A percentile compares a stretch with the other conserved stretches of the same genome.
Conservation (phyloP, 53 echinoderm and acorn worm genomes). For the Mesocentrotus franciscanus region DNA sequence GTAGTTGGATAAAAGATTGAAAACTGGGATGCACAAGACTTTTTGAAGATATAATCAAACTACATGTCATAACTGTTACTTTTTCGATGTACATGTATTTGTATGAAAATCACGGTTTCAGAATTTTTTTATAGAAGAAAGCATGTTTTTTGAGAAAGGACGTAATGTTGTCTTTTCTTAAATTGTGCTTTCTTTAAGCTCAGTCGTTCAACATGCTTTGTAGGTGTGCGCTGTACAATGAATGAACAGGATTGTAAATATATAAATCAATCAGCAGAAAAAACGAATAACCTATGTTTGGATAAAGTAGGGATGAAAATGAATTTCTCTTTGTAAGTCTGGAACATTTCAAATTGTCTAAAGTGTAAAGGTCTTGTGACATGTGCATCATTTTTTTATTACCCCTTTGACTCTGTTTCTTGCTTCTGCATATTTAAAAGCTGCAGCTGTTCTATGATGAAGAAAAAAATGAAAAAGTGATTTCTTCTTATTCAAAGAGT, state of each 20-base stretch:
- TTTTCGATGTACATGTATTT: conserved; percentile 20
- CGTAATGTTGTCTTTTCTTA: neutral
- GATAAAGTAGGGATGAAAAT: neutral
- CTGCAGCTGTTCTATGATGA: conserved; percentile 7
- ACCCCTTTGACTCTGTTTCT: neutral
- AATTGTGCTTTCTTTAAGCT: neutral
- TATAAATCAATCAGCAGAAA: conserved; percentile 28
- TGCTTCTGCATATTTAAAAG: conserved; percentile 33
- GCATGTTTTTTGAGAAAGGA: neutral
- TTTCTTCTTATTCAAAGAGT: neutral
- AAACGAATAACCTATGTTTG: neutral
- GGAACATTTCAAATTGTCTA: neutral
- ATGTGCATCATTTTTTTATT: neutral
- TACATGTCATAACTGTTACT: neutral
- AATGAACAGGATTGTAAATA: conserved; percentile 41
- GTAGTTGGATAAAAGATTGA: conserved; percentile 27
- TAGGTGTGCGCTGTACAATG: conserved; percentile 27
- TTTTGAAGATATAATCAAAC: neutral
- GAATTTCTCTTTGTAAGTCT: neutral
- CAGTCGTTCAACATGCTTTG: neutral
- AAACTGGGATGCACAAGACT: neutral
- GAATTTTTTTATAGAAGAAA: neutral
- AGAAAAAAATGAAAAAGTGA: neutral
- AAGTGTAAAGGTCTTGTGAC: neutral
- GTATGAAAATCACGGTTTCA: conserved; percentile 2